Evolutionary conservation across 2,888 invertebrate species (phyloP).

Genomic region (Dione juno): DNA sequence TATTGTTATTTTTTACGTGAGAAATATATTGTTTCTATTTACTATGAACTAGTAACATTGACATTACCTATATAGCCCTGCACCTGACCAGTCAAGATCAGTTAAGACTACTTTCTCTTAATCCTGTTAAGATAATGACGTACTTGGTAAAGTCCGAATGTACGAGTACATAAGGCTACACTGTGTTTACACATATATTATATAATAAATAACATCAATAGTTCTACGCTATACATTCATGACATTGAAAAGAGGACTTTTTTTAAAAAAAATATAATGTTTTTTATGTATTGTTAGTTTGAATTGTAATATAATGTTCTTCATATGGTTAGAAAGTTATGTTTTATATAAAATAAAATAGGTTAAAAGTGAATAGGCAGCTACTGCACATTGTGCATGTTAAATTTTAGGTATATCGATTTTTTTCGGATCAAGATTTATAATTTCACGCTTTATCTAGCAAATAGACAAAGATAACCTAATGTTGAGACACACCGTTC

Average conservation of each 20-base stretch:
- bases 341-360: too few species aligned
- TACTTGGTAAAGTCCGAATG: conserved; percentile 4
- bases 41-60: conserved; percentile 11
- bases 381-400: too few species aligned
- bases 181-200: not conserved
- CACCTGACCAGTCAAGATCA: conserved; percentile 32
- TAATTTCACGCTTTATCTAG: too few species aligned
- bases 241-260: not conserved
- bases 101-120: conserved; percentile 28
- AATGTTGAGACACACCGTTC: too few species aligned
- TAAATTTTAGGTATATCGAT: too few species aligned
- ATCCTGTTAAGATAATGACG: conserved; percentile 22
- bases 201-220: conserved; percentile 1
- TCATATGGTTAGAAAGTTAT: too few species aligned
- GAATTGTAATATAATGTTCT: too few species aligned
- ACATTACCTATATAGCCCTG: not conserved
- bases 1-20: too few species aligned
- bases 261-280: not conserved
- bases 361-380: too few species aligned
- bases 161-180: not conserved
- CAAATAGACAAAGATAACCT: too few species aligned
- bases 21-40: not conserved
- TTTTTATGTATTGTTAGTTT: too few species aligned
- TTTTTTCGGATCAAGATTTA: too few species aligned
- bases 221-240: not conserved